Conservation (phyloP, 2,797 vertebrate genomes). For the Typhlichthys eigenmanni region DNA sequence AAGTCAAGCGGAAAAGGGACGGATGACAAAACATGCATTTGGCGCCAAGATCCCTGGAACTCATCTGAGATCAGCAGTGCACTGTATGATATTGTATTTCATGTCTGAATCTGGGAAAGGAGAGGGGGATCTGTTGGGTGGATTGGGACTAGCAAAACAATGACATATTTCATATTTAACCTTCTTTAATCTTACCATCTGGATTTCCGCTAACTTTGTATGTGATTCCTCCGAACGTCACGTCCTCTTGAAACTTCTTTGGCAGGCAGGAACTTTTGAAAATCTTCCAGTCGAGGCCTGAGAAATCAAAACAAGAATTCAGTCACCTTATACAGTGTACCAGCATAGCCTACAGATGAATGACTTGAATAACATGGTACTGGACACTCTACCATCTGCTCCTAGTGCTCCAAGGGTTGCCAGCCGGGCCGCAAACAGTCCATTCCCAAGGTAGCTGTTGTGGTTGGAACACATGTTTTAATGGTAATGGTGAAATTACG, state of each 20-base stretch:
- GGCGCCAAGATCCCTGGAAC: constrained; percentile 57
- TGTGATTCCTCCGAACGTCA: constrained; percentile 89
- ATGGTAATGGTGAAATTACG: no score
- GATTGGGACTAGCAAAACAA: constrained; percentile 44
- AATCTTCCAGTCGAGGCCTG: constrained; percentile 82
- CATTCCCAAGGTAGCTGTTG: constrained; percentile 93
- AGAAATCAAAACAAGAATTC: constrained; percentile 28
- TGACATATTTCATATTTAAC: constrained; percentile 48
- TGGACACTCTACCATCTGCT: constrained; percentile 80
- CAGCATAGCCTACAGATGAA: constrained; percentile 4
- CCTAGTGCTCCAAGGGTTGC: constrained; percentile 90
- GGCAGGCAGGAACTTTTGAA: constrained; percentile 95
- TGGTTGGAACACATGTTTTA: constrained; percentile 14
- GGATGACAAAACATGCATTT: constrained; percentile 73
- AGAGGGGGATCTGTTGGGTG: constrained; percentile 51
- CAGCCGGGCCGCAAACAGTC: constrained; percentile 89
- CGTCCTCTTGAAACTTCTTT: constrained; percentile 89
- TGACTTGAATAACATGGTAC: no score
- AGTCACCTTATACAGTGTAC: not conserved
- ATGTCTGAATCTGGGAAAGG: constrained; percentile 43
- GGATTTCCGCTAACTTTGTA: constrained; percentile 92
- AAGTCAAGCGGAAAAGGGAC: constrained; percentile 53
- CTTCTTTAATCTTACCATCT: constrained; percentile 83
- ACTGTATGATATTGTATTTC: constrained; percentile 57
- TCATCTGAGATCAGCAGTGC: constrained; percentile 52